Percentiles rank a stretch among this genome's conserved stretches.
Conservation (phyloP, 2,888 invertebrate genomes). For the Cinara cedri region DNA sequence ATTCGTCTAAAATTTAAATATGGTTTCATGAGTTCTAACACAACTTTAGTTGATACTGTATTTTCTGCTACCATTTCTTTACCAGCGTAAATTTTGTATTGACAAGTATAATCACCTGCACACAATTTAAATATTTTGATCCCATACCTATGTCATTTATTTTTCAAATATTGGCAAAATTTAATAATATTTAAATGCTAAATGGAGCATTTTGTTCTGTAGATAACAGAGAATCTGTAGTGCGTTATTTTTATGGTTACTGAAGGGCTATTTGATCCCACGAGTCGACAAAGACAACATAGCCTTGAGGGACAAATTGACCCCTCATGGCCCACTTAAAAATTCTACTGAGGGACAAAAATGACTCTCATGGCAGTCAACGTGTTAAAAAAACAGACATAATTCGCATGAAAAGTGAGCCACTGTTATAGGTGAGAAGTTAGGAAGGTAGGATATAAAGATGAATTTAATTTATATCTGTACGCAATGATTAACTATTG, state of each 20-base stretch:
- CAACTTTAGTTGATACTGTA: conserved; percentile 24
- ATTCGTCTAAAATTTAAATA: too few relatives aligned
- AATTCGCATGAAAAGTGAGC: too few relatives aligned
- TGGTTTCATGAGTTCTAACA: conserved; percentile 12
- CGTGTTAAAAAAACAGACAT: too few relatives aligned
- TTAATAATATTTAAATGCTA: conserved; percentile 26
- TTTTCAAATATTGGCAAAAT: not conserved
- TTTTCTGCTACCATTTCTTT: not conserved
- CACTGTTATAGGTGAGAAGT: too few relatives aligned
- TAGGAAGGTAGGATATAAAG: too few relatives aligned
- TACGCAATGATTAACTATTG: too few relatives aligned
- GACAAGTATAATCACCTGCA: conserved; percentile 10
- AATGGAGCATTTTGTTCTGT: conserved; percentile 11
- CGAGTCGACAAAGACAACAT: conserved; percentile 10
- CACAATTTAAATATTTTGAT: too few relatives aligned
- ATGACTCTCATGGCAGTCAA: conserved; percentile 34
- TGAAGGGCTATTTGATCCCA: conserved; percentile 11
- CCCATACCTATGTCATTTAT: not conserved
- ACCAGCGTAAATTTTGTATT: conserved; percentile 55
- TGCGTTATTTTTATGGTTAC: too few relatives aligned
- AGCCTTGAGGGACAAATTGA: conserved; percentile 23
- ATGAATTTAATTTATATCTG: too few relatives aligned
- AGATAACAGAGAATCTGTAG: conserved; percentile 27
- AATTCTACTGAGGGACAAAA: conserved; percentile 33
- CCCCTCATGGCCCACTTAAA: conserved; percentile 24